A percentile compares a stretch with the other conserved stretches of the same genome.
Conservation (phyloP, 2,113 vertebrate species). For the Chunga burmeisteri region DNA sequence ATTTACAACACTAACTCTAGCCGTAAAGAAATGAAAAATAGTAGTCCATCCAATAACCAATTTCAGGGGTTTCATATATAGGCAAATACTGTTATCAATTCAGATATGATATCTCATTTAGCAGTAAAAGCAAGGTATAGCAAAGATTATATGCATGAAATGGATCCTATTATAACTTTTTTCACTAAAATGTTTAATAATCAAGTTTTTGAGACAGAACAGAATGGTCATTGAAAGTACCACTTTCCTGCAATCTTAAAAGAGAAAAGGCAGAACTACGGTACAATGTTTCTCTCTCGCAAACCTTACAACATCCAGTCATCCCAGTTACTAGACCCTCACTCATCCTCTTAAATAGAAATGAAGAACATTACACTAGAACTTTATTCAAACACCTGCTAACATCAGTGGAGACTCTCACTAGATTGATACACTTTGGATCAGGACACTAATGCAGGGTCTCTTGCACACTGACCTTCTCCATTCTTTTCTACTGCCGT, state of each 20-base stretch:
- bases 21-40: not conserved
- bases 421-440: not conserved
- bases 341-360: not conserved
- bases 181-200: not conserved
- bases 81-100: not conserved
- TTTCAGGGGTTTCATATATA: not conserved
- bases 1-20: not conserved
- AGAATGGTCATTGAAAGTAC: not conserved
- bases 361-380: not conserved
- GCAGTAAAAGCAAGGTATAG: not conserved
- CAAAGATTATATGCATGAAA: not conserved
- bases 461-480: conserved; percentile 32
- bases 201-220: not conserved
- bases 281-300: not conserved
- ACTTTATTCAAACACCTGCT: not conserved
- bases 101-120: not conserved
- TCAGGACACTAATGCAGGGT: not conserved
- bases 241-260: not conserved
- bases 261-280: not conserved
- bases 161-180: not conserved
- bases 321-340: not conserved
- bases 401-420: not conserved
- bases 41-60: not conserved
- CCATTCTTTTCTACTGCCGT: conserved; percentile 23
- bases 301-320: not conserved